phyloP scores from a whole-genome alignment of 2,888 invertebrate genomes.

The Zootermopsis nevadensis region DNA sequence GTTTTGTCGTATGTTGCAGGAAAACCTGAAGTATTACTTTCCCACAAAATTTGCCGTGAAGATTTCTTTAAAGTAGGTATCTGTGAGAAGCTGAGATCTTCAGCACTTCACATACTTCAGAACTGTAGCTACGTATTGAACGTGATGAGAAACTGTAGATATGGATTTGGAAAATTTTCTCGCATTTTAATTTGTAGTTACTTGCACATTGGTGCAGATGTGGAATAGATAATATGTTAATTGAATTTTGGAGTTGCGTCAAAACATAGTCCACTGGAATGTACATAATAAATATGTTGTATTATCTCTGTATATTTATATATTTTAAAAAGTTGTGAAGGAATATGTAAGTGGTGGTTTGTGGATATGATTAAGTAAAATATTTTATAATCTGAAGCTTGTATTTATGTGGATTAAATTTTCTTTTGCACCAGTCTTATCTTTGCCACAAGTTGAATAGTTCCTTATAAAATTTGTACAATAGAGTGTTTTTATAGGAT shows the following conservation, averaged over 20 bases:
- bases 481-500: neutral
- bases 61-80: neutral
- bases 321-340: neutral
- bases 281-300: neutral
- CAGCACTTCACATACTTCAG: neutral
- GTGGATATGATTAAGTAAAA: neutral
- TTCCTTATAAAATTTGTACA: conserved; percentile 3
- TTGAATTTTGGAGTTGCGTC: neutral
- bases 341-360: neutral
- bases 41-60: neutral
- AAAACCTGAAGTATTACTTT: conserved; percentile 19
- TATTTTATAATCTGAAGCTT: neutral
- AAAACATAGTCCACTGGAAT: neutral
- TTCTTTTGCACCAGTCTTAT: neutral
- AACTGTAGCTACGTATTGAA: neutral
- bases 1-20: neutral
- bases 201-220: neutral
- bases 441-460: neutral
- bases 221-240: neutral
- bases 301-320: neutral
- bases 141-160: neutral
- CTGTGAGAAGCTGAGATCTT: neutral
- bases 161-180: neutral
- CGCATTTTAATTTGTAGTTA: neutral
- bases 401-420: neutral